Conservation (phyloP, 2,888 invertebrate species). For the Chirona hameri region DNA sequence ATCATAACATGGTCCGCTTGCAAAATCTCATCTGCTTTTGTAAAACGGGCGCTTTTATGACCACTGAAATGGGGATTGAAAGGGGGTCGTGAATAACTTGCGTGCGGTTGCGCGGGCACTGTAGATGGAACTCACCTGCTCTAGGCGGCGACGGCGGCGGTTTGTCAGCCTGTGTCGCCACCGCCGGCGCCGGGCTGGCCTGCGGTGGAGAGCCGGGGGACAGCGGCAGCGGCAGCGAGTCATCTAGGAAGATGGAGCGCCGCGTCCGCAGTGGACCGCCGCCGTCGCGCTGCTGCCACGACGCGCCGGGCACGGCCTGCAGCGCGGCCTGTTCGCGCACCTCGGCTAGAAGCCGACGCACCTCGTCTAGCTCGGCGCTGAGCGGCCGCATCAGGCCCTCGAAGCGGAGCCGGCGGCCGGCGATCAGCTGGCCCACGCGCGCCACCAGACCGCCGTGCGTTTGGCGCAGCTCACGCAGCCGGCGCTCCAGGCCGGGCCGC, state of each 20-base stretch:
- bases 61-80: no score
- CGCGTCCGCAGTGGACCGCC: background rate
- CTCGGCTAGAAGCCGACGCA: background rate
- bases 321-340: background rate
- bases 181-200: no score
- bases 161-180: no score
- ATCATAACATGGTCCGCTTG: no score
- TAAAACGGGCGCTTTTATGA: no score
- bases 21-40: no score
- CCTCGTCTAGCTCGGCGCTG: slow-evolving; percentile 74
- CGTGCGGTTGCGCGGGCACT: no score
- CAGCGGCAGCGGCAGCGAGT: no score
- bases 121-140: no score
- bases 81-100: no score
- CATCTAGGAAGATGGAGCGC: background rate
- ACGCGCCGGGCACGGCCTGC: background rate
- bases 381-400: slow-evolving; percentile 69
- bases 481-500: background rate
- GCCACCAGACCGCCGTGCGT: slow-evolving; percentile 44
- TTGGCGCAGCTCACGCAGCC: background rate
- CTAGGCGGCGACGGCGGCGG: no score
- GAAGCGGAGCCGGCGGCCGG: slow-evolving; percentile 60
- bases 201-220: no score
- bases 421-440: slow-evolving; percentile 54
- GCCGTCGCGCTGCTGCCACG: background rate